A percentile compares a stretch with the other conserved stretches of the same genome.
These are phyloP conservation scores for Galeruca laticollis DNA, from an alignment of 2,888 invertebrate species.

Conservation along the genomic window DNA sequence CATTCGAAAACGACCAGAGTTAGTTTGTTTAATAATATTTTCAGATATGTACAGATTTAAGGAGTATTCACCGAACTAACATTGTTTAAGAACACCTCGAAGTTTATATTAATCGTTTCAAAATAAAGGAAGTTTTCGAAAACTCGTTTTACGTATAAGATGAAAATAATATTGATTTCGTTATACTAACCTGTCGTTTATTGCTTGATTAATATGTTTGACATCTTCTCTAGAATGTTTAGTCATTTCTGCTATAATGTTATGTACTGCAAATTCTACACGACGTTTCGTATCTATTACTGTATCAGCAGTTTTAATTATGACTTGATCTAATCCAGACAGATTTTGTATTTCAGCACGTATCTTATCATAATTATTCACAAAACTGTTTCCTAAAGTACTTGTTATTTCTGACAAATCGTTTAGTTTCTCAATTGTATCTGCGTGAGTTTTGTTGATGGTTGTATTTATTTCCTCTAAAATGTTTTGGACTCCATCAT, in stretches of 20 bases:
- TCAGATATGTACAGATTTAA: too few species aligned
- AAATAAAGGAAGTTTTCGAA: too few species aligned
- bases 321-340: slow-evolving; percentile 80
- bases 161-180: too few species aligned
- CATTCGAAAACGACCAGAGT: too few species aligned
- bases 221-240: slow-evolving; percentile 77
- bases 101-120: too few species aligned
- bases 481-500: slow-evolving; percentile 3
- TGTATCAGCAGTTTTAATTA: slow-evolving; percentile 86
- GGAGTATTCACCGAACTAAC: too few species aligned
- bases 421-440: slow-evolving; percentile 55
- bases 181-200: slow-evolving; percentile 71
- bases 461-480: slow-evolving; percentile 11
- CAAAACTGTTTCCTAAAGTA: slow-evolving; percentile 71
- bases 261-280: slow-evolving; percentile 86
- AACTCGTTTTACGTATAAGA: too few species aligned
- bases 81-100: too few species aligned
- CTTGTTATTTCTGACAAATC: slow-evolving; percentile 69
- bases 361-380: slow-evolving; percentile 71
- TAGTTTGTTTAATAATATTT: too few species aligned
- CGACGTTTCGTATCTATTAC: slow-evolving; percentile 86
- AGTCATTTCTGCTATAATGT: slow-evolving; percentile 81
- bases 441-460: slow-evolving; percentile 51
- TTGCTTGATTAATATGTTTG: slow-evolving; percentile 74
- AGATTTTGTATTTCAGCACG: slow-evolving; percentile 68